Percentiles rank a stretch among this genome's conserved stretches.
These are phyloP conservation scores for Sphinx pinastri DNA, from an alignment of 2,888 invertebrate species.

Conservation along the genomic window DNA sequence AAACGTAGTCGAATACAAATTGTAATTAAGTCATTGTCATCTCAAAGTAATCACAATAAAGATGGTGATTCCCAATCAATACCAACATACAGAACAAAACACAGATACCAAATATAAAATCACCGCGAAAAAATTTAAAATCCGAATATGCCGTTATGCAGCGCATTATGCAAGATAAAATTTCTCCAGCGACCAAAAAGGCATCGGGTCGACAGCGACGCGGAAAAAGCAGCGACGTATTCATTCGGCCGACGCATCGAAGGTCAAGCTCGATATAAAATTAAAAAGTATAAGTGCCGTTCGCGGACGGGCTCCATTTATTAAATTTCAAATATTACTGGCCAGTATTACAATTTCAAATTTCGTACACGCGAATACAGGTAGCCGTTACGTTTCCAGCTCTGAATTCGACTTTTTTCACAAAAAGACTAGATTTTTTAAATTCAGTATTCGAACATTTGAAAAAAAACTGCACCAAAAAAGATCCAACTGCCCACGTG, in stretches of 20 bases:
- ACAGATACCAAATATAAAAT: constrained; percentile 38
- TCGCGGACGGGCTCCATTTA: constrained; percentile 62
- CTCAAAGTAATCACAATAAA: background rate
- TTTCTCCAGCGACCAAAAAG: constrained; percentile 52
- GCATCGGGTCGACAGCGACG: constrained; percentile 47
- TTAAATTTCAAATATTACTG: constrained; percentile 81
- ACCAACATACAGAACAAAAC: background rate
- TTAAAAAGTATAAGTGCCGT: constrained; percentile 81
- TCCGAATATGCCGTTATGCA: constrained; percentile 42
- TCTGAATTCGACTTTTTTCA: constrained; percentile 22
- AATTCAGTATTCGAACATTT: constrained; percentile 24
- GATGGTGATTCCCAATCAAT: background rate
- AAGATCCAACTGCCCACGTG: constrained; percentile 20
- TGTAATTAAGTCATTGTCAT: background rate
- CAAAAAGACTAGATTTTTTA: constrained; percentile 18
- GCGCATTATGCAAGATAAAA: constrained; percentile 44
- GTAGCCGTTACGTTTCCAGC: constrained; percentile 28
- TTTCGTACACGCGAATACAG: constrained; percentile 43
- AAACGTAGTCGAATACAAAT: background rate
- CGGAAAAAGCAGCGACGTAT: constrained; percentile 69
- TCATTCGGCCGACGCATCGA: constrained; percentile 74
- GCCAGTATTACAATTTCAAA: constrained; percentile 79
- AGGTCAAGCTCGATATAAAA: constrained; percentile 79
- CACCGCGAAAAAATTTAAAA: constrained; percentile 30
- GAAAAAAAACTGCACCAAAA: constrained; percentile 17